phyloP scores from a whole-genome alignment of 2,113 vertebrate species.

The Hemibates koningsi region DNA sequence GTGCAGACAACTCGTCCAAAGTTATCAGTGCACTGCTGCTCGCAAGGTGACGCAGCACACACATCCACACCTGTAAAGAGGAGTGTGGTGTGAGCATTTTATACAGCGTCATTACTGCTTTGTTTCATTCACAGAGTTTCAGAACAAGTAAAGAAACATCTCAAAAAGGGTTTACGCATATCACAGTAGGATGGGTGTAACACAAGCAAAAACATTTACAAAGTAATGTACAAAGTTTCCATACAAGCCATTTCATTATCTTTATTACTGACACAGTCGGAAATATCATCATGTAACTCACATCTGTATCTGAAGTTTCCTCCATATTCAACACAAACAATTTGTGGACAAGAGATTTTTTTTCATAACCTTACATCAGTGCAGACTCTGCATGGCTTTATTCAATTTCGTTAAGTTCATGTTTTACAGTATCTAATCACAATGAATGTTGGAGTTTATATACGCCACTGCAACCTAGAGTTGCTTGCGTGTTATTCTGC shows the following conservation, averaged over 20 bases:
- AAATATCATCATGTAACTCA: not conserved
- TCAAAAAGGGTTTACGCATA: not conserved
- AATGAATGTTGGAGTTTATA: not conserved
- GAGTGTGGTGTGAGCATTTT: not conserved
- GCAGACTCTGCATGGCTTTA: not conserved
- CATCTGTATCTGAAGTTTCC: not conserved
- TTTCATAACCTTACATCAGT: not conserved
- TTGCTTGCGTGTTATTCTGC: not conserved
- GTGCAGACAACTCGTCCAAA: slow-evolving; percentile 76
- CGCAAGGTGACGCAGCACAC: slow-evolving; percentile 71
- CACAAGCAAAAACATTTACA: not conserved
- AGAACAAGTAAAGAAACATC: not conserved
- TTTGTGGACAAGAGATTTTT: not conserved
- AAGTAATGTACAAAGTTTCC: not conserved
- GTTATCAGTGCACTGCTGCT: slow-evolving; percentile 79
- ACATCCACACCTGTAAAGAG: slow-evolving; percentile 64
- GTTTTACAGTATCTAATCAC: not conserved
- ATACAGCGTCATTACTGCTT: not conserved
- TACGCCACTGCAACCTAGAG: not conserved
- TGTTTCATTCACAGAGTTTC: not conserved
- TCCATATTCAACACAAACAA: not conserved
- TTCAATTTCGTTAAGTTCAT: not conserved
- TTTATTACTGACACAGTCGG: not conserved
- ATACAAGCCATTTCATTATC: not conserved
- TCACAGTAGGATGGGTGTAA: not conserved